phyloP scores from a whole-genome alignment of 2,888 invertebrate species.

The Acanthosepion pharaonis region DNA sequence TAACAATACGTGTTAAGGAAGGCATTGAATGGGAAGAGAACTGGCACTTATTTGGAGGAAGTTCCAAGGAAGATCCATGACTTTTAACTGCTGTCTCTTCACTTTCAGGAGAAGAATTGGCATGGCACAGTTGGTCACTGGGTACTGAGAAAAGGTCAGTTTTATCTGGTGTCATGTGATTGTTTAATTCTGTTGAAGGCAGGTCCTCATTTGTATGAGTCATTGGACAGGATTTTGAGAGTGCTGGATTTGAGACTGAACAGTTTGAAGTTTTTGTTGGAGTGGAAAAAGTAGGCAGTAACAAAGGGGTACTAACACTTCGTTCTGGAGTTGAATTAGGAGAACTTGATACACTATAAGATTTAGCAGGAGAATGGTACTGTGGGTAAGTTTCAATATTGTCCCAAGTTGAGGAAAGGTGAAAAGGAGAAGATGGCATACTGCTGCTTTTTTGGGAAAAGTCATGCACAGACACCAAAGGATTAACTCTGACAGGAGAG shows the following conservation, averaged over 20 bases:
- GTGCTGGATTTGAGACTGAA: neutral
- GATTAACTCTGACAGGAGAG: neutral
- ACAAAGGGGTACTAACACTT: neutral
- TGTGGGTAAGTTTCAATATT: neutral
- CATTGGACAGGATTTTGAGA: neutral
- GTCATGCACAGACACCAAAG: neutral
- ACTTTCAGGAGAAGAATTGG: neutral
- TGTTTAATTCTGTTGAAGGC: neutral
- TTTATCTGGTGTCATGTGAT: neutral
- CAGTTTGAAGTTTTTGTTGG: neutral
- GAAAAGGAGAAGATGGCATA: neutral
- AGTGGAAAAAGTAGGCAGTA: neutral
- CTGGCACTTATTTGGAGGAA: neutral
- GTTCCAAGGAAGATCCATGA: neutral
- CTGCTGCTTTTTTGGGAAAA: neutral
- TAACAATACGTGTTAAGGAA: neutral
- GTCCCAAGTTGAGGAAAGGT: neutral
- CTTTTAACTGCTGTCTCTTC: neutral
- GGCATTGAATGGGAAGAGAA: neutral
- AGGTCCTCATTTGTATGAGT: neutral
- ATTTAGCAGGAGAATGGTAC: constrained; percentile 34
- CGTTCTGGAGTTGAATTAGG: constrained; percentile 35
- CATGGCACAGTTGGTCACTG: neutral
- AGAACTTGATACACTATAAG: neutral
- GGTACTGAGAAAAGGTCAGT: neutral